Evolutionary conservation across 2,797 vertebrate species (phyloP).

Genomic region (Setipinna tenuifilis): DNA sequence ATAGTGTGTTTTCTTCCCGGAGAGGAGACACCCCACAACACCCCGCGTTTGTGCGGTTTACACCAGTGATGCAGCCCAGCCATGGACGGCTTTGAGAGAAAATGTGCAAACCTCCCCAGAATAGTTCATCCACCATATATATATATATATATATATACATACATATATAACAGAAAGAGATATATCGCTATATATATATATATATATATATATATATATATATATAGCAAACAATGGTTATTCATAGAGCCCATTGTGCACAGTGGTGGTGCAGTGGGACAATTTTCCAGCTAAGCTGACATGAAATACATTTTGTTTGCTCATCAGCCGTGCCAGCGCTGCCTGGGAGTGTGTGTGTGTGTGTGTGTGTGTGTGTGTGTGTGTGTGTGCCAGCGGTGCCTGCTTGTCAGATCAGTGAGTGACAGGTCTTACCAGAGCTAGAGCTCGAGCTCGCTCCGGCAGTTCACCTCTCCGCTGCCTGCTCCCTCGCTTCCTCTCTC

Average conservation of each 20-base stretch:
- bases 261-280: constrained; percentile 2
- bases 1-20: not conserved
- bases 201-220: too few relatives aligned
- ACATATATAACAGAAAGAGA: too few relatives aligned
- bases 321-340: constrained; percentile 2
- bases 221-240: not conserved
- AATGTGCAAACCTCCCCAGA: not conserved
- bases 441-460: not conserved
- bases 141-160: not conserved
- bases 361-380: too few relatives aligned
- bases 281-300: constrained; percentile 19
- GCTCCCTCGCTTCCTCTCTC: not conserved
- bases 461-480: not conserved
- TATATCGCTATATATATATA: too few relatives aligned
- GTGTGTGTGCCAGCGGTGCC: not conserved
- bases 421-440: constrained; percentile 8
- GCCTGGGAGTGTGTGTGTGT: too few relatives aligned
- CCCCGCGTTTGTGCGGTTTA: not conserved
- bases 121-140: not conserved
- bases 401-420: constrained; percentile 19
- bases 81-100: not conserved
- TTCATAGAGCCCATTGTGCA: not conserved
- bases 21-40: too few relatives aligned
- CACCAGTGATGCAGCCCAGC: not conserved
- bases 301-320: constrained; percentile 23